A percentile compares a stretch with the other conserved stretches of the same genome.
Conservation (phyloP, 2,797 vertebrate species). For the Cyprinella venusta region DNA sequence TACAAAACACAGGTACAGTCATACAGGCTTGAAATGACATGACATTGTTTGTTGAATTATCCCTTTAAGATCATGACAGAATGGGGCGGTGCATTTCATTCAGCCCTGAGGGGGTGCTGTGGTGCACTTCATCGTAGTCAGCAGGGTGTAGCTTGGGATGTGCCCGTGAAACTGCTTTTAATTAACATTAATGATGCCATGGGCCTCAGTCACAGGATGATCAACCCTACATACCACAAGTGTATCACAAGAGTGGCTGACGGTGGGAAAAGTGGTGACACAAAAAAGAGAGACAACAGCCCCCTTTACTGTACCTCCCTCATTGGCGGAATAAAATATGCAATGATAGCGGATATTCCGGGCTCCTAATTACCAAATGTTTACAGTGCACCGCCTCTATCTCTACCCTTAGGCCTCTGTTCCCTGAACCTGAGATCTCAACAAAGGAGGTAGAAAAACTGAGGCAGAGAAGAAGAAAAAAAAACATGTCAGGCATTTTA, state of each 20-base stretch:
- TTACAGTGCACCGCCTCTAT: slow-evolving; percentile 70
- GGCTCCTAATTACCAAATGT: slow-evolving; percentile 79
- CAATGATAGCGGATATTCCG: slow-evolving; percentile 77
- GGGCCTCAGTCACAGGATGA: slow-evolving; percentile 63
- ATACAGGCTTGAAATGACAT: not conserved
- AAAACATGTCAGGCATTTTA: slow-evolving; percentile 43
- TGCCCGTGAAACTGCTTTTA: slow-evolving; percentile 71
- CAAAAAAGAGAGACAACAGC: slow-evolving; percentile 42
- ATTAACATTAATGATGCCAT: slow-evolving; percentile 78
- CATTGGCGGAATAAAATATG: slow-evolving; percentile 73
- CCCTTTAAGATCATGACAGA: not conserved
- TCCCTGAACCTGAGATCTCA: slow-evolving; percentile 55
- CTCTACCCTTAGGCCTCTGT: slow-evolving; percentile 56
- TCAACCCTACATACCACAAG: slow-evolving; percentile 63
- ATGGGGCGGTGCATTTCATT: not conserved
- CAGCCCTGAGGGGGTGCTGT: slow-evolving; percentile 48
- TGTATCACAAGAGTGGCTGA: slow-evolving; percentile 67
- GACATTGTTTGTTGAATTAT: accelerated
- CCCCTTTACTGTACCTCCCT: slow-evolving; percentile 58
- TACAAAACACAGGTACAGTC: not conserved
- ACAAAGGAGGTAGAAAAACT: slow-evolving; percentile 46
- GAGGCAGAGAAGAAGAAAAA: slow-evolving; percentile 20
- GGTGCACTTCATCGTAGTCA: slow-evolving; percentile 65
- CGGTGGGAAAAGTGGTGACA: slow-evolving; percentile 61
- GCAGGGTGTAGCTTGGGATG: slow-evolving; percentile 59